These are phyloP conservation scores for Hypotaenidia philippensis DNA, from an alignment of 2,797 vertebrate species.

Conservation along the genomic window DNA sequence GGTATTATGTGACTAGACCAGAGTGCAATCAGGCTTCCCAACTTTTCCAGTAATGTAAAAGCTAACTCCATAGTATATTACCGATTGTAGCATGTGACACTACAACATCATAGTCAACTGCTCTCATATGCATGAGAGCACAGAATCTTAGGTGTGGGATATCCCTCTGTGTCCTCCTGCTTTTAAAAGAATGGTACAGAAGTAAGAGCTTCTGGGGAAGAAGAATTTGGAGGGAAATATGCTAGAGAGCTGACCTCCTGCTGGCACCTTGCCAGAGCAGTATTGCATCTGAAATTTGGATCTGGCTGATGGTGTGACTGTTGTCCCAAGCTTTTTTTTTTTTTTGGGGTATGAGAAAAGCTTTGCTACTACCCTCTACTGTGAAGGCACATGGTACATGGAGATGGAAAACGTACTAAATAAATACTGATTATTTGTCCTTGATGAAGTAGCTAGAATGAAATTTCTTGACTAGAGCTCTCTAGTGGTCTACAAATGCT, in stretches of 20 bases:
- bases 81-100: background rate
- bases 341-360: background rate
- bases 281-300: background rate
- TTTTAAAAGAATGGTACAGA: background rate
- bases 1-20: background rate
- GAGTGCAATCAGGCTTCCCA: background rate
- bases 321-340: background rate
- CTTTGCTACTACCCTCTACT: background rate
- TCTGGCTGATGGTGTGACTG: background rate
- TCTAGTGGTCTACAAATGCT: background rate
- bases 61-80: background rate
- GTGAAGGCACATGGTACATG: background rate
- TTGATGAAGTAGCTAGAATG: background rate
- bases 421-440: background rate
- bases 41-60: background rate
- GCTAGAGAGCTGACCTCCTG: background rate
- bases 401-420: background rate
- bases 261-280: rapidly evolving
- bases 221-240: background rate
- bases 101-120: background rate
- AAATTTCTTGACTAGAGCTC: slow-evolving; percentile 5
- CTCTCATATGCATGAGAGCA: background rate
- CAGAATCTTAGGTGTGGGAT: background rate
- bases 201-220: background rate
- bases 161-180: background rate